Evolutionary conservation across 2,797 vertebrate species (phyloP).

Genomic region (Cryptoblepharus egeriae): DNA sequence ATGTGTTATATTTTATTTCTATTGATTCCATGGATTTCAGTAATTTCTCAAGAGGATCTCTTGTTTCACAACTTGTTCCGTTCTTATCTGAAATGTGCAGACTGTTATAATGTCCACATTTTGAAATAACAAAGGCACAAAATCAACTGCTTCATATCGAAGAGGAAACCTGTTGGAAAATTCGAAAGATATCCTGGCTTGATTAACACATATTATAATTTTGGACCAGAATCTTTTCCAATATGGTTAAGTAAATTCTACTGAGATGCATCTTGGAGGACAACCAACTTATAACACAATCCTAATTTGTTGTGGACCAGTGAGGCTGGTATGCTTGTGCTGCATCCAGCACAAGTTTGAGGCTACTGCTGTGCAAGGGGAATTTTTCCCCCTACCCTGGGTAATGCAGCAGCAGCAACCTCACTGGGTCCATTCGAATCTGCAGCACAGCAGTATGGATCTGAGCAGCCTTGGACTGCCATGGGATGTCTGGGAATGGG

Average conservation of each 20-base stretch:
- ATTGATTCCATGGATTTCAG: not conserved
- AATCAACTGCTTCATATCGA: not conserved
- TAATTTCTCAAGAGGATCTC: not conserved
- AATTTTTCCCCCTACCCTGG: too few species aligned
- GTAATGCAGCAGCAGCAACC: too few species aligned
- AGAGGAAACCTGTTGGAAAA: not conserved
- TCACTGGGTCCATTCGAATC: too few species aligned
- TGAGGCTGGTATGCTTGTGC: too few species aligned
- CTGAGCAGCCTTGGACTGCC: too few species aligned
- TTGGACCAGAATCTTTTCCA: not conserved
- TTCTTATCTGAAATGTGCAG: not conserved
- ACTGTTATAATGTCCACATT: not conserved
- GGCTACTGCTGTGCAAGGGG: too few species aligned
- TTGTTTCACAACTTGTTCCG: not conserved
- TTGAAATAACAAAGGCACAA: not conserved
- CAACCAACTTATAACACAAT: not conserved
- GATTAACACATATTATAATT: not conserved
- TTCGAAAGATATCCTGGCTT: not conserved
- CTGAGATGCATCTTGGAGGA: not conserved
- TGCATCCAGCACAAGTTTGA: too few species aligned
- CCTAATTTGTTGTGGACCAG: too few species aligned
- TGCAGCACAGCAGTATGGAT: too few species aligned
- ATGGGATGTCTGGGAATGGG: too few species aligned
- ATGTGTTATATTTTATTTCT: not conserved
- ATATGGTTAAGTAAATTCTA: not conserved